These are phyloP conservation scores for Lucifuga dentata DNA, from an alignment of 2,113 vertebrate species.

Conservation along the genomic window DNA sequence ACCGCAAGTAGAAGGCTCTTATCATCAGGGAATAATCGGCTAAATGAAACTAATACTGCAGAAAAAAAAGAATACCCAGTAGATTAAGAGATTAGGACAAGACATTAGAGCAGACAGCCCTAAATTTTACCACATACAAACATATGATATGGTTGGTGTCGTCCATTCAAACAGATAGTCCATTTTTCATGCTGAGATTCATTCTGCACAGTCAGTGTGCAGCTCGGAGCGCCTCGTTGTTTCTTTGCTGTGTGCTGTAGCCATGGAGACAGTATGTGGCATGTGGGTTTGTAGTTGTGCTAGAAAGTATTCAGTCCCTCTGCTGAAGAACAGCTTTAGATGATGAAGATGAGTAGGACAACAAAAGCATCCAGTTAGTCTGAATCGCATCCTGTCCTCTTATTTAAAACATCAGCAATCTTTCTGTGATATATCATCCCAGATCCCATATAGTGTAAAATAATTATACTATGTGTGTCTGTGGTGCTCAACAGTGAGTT, in stretches of 20 bases:
- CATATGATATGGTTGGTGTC: too few species aligned
- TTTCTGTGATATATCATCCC: neutral
- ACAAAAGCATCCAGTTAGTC: conserved; percentile 28
- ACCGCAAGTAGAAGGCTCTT: neutral
- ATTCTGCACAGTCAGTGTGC: conserved; percentile 20
- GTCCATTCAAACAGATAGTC: neutral
- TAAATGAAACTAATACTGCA: too few species aligned
- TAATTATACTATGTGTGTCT: neutral
- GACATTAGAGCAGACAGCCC: too few species aligned
- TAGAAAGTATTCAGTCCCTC: conserved; percentile 46
- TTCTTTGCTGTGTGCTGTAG: conserved; percentile 75
- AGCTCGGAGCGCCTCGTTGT: conserved; percentile 62
- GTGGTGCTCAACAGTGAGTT: conserved; percentile 3
- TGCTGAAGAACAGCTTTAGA: conserved; percentile 44
- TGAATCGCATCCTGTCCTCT: neutral
- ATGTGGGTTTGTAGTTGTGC: conserved; percentile 67
- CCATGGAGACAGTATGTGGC: conserved; percentile 81
- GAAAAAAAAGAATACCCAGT: too few species aligned
- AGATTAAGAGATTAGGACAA: too few species aligned
- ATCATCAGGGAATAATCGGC: too few species aligned
- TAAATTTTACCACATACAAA: too few species aligned
- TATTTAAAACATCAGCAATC: neutral
- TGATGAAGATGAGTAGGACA: conserved; percentile 23
- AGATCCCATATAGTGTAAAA: neutral
- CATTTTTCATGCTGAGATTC: conserved; percentile 39